A percentile compares a stretch with the other conserved stretches of the same genome.
These are phyloP conservation scores for Pollenia angustigena DNA, from an alignment of 2,888 invertebrate species.

Conservation along the genomic window DNA sequence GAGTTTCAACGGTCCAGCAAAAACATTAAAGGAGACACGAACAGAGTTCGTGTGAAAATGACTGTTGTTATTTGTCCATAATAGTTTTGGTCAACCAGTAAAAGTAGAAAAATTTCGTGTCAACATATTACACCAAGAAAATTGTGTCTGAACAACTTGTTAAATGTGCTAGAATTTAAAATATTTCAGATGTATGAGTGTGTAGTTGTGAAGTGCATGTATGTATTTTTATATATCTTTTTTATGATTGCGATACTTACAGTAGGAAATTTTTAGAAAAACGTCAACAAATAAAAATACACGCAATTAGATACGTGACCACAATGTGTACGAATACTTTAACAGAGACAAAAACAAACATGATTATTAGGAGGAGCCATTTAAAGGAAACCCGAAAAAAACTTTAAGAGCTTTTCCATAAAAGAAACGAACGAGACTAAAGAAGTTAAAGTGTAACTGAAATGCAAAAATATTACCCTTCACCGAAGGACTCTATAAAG, in stretches of 20 bases:
- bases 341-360: neutral
- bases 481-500: too few relatives aligned
- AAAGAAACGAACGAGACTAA: too few relatives aligned
- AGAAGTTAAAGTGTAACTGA: too few relatives aligned
- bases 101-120: neutral
- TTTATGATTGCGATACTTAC: constrained; percentile 37
- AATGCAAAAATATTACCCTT: too few relatives aligned
- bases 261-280: constrained; percentile 54
- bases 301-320: constrained; percentile 70
- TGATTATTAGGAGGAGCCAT: neutral
- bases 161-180: constrained; percentile 50
- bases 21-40: constrained; percentile 1
- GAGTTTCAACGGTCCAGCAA: neutral
- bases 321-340: constrained; percentile 31
- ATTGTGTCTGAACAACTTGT: constrained; percentile 53
- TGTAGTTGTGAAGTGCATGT: neutral
- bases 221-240: neutral
- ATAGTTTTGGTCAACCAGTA: constrained; percentile 50
- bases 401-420: too few relatives aligned
- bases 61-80: constrained; percentile 27
- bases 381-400: too few relatives aligned
- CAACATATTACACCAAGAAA: constrained; percentile 15
- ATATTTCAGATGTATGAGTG: neutral
- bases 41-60: constrained; percentile 55
- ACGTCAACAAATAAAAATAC: constrained; percentile 54